Conservation (phyloP, 2,888 invertebrate species). For the Trilocha varians region DNA sequence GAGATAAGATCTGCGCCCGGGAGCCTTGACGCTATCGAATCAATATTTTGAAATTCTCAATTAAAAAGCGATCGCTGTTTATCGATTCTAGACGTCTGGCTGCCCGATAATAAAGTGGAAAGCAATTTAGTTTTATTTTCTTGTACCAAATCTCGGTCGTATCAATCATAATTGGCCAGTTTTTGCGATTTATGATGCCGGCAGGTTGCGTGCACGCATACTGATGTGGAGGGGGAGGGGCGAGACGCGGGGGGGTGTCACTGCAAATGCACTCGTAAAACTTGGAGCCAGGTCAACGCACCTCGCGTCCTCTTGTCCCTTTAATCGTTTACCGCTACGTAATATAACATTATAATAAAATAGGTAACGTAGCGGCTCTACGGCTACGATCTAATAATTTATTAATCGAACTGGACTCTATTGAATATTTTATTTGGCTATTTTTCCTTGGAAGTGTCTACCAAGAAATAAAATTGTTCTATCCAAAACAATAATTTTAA, state of each 20-base stretch:
- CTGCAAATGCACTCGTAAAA: conserved; percentile 70
- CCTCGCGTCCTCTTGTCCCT: conserved; percentile 36
- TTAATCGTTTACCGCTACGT: conserved; percentile 56
- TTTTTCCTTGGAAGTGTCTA: no score
- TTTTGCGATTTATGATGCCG: conserved; percentile 48
- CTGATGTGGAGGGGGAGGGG: conserved; percentile 14
- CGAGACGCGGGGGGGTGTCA: conserved; percentile 49
- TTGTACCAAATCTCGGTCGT: conserved; percentile 40
- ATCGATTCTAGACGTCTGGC: conserved; percentile 24
- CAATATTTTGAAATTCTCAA: conserved; percentile 14
- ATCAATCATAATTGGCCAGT: conserved; percentile 63
- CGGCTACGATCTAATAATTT: conserved; percentile 1
- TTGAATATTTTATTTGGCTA: no score
- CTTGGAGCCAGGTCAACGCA: conserved; percentile 59
- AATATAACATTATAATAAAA: conserved; percentile 36
- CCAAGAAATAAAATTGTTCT: no score
- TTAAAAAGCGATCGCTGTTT: conserved; percentile 15
- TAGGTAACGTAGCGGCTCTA: conserved; percentile 3
- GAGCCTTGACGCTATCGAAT: conserved; percentile 10
- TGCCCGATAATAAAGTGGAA: conserved; percentile 25
- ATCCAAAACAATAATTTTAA: no score
- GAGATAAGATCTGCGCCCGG: conserved; percentile 1
- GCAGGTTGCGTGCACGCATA: conserved; percentile 53
- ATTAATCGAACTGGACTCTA: no score
- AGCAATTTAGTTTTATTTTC: conserved; percentile 41